Percentiles rank a stretch among this genome's conserved stretches.
phyloP scores from a whole-genome alignment of 2,888 invertebrate genomes.

The Eupithecia tripunctaria region DNA sequence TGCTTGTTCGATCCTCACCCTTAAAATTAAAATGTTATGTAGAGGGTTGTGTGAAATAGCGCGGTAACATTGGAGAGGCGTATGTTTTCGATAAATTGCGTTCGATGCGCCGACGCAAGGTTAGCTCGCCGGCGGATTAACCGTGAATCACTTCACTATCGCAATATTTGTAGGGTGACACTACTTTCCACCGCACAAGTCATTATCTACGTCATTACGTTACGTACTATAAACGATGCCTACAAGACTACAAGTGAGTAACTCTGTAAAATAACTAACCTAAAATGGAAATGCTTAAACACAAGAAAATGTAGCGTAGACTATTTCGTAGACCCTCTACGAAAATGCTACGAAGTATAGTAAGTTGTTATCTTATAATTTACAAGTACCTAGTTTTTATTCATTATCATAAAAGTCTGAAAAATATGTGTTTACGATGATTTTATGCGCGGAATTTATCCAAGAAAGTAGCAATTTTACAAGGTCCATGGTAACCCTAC shows the following conservation, averaged over 20 bases:
- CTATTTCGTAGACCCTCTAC: slow-evolving; percentile 13
- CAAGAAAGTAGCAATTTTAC: neutral
- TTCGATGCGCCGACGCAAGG: slow-evolving; percentile 43
- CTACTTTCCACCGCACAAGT: neutral
- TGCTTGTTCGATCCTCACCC: neutral
- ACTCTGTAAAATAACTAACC: neutral
- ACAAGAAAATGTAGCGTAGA: neutral
- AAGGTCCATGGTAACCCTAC: slow-evolving; percentile 57
- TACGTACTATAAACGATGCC: neutral
- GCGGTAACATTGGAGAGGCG: slow-evolving; percentile 62
- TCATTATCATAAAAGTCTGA: neutral
- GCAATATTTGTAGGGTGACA: slow-evolving; percentile 52
- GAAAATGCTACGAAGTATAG: slow-evolving; percentile 1
- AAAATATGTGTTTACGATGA: neutral
- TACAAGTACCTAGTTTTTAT: neutral
- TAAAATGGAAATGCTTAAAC: neutral
- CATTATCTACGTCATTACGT: neutral
- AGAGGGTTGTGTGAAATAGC: slow-evolving; percentile 60
- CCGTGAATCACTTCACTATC: slow-evolving; percentile 45
- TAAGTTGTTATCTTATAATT: neutral
- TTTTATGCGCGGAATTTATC: neutral
- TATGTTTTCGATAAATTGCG: slow-evolving; percentile 54
- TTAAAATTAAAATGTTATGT: neutral
- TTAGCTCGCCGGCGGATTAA: slow-evolving; percentile 37
- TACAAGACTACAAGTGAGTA: neutral